Evolutionary conservation across 2,888 invertebrate species (phyloP), one percentile per base, ranked within the genome.

Genomic region (Caenorhabditis imperialis): DNA sequence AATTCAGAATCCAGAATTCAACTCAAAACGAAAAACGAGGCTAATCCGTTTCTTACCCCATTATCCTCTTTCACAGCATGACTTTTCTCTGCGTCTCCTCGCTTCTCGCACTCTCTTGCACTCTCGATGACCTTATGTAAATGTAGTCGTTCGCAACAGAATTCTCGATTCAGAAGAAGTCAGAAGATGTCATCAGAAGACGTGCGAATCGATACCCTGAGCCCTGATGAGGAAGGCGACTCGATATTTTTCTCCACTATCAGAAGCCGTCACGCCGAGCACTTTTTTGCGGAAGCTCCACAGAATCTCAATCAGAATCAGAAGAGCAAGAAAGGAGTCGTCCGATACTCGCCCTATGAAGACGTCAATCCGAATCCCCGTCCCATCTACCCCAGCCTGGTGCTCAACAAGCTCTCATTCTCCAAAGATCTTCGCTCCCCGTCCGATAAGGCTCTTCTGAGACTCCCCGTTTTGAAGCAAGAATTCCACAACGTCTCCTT

Each of bases 401-500:
- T 92, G 90, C 91, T 92, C 44, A 91, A 92, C 84, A 91, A 91
- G 84, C 89, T 92, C 88, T 91, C 92, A 88, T 92, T 92, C 85
- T 92, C 92, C 35, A 90, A 91, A 30, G 84, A 86, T 65, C 63
- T 75, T 8, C 73, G 86, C 14, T 83, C 85, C 16, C 91, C 90
- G 53, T 70, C 84, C 63, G 78, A 91, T 90, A 47, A 84, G 77
- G 76, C 76, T 65, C 78, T 87, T 85, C 71, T 88, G 60, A 23
- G 88, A 73, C 25, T 79, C 77, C 76, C 85, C 0, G 91, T 80
- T 5, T 90, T 92, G 16, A 77, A 82, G 7, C 81, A 86, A 40
- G 88, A 92, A 12, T 90, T 93, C 2, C 92, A 93, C 51, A 93
- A 93, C 3, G 91, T 96, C 8, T 93, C 94, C 27, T 92, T 96